These are phyloP conservation scores for Andrena chrysosceles DNA, from an alignment of 2,888 invertebrate species.

Conservation along the genomic window DNA sequence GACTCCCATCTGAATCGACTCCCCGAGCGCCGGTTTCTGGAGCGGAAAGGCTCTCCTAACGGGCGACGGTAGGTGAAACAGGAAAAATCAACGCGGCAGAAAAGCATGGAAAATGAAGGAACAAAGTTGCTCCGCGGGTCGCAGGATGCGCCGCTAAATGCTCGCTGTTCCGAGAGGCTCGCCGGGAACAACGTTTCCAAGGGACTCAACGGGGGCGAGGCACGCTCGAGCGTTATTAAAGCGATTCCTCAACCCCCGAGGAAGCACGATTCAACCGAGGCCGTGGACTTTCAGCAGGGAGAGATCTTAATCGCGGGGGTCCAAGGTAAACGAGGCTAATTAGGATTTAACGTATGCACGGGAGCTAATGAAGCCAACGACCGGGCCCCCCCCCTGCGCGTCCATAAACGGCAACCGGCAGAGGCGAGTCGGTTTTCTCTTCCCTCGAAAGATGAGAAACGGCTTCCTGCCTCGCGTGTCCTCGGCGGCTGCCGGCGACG, in stretches of 20 bases:
- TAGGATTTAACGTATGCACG: constrained; percentile 73
- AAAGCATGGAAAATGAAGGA: constrained; percentile 6
- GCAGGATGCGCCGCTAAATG: not conserved
- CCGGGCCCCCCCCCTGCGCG: constrained; percentile 17
- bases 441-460: constrained; percentile 44
- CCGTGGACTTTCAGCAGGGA: not conserved
- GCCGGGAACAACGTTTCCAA: not conserved
- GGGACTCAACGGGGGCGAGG: not conserved
- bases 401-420: constrained; percentile 48
- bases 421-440: constrained; percentile 41
- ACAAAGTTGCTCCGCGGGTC: constrained; percentile 4
- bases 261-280: too few relatives aligned
- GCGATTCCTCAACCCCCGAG: not conserved
- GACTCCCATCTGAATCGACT: constrained; percentile 24
- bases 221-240: not conserved
- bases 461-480: constrained; percentile 30
- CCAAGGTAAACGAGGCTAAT: constrained; percentile 69
- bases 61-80: not conserved
- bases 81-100: not conserved
- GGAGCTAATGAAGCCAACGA: constrained; percentile 70
- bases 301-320: constrained; percentile 59
- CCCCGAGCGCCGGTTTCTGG: constrained; percentile 10
- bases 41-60: constrained; percentile 30
- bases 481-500: constrained; percentile 13
- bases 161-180: not conserved